Conservation (phyloP, 2,797 vertebrate genomes). For the Pangasius krempfi region DNA sequence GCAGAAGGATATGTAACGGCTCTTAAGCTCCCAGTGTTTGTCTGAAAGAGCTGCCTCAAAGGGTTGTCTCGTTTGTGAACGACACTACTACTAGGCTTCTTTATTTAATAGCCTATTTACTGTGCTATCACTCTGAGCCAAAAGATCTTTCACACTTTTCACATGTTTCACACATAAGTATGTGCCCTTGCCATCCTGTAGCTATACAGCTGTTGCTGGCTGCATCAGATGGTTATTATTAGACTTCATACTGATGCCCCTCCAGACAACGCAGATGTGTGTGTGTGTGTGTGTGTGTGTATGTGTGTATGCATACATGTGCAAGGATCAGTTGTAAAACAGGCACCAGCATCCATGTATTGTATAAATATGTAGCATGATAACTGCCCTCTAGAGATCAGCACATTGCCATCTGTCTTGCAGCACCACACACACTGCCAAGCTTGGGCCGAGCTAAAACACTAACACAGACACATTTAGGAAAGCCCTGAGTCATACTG, state of each 20-base stretch:
- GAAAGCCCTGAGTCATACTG: constrained; percentile 30
- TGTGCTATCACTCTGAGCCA: neutral
- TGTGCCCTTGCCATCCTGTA: neutral
- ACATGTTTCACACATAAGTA: neutral
- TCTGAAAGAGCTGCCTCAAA: neutral
- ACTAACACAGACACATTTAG: constrained; percentile 24
- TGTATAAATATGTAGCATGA: constrained; percentile 41
- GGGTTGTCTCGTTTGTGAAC: neutral
- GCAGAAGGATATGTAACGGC: neutral
- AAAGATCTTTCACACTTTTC: neutral
- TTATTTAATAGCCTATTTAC: neutral
- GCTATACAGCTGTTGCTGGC: neutral
- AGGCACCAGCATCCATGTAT: constrained; percentile 36
- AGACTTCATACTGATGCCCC: neutral
- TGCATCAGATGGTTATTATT: constrained; percentile 12
- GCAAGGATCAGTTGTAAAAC: constrained; percentile 21
- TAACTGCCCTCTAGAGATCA: constrained; percentile 34
- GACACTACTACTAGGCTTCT: neutral
- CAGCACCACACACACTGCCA: constrained; percentile 25
- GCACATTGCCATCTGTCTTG: constrained; percentile 43
- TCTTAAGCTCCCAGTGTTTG: neutral
- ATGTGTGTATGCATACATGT: constrained; percentile 18
- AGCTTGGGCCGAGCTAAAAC: neutral
- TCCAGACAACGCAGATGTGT: constrained; percentile 33
- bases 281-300: constrained; percentile 33